Conservation (phyloP, 2,888 invertebrate genomes). For the Rhamnusium bicolor region DNA sequence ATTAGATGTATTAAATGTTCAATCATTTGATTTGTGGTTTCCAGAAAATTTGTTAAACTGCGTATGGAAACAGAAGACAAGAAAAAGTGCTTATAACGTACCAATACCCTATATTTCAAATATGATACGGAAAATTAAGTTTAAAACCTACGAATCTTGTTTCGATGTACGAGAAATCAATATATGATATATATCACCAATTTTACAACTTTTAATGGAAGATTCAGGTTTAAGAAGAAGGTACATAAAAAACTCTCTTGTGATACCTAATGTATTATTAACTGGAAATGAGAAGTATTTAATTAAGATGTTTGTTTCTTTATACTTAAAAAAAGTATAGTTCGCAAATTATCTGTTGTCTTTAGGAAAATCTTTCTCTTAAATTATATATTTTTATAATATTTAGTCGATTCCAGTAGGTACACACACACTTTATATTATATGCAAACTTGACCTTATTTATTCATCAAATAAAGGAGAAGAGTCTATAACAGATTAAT, state of each 20-base stretch:
- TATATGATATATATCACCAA: not conserved
- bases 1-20: not conserved
- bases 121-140: conserved; percentile 11
- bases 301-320: not conserved
- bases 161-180: not conserved
- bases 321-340: no score
- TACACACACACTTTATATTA: no score
- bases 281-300: not conserved
- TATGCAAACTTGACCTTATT: no score
- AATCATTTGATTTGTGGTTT: not conserved
- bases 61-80: not conserved
- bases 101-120: not conserved
- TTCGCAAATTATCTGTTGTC: no score
- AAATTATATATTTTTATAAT: not conserved
- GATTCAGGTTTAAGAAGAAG: not conserved
- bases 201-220: conserved; percentile 7
- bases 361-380: no score
- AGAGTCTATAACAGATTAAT: no score
- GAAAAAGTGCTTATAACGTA: conserved; percentile 1
- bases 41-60: conserved; percentile 15
- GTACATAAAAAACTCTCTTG: not conserved
- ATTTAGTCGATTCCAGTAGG: no score
- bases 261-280: not conserved
- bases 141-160: conserved; percentile 5
- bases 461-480: no score